Conservation (phyloP, 2,797 vertebrate genomes). For the Darevskia mixta region DNA sequence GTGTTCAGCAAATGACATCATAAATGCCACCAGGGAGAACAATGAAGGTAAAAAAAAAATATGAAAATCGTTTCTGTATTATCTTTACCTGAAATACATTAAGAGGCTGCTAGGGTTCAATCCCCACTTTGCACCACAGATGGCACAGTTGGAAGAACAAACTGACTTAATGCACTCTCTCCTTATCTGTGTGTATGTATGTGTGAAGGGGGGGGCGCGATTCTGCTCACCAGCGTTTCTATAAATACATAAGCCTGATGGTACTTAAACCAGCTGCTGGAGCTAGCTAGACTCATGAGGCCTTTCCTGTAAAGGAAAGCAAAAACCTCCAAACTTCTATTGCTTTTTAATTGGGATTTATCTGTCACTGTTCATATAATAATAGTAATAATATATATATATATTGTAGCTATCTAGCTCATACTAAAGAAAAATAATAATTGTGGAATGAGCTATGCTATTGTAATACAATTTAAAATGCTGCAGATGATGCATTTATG, state of each 20-base stretch:
- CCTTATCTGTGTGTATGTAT: not conserved
- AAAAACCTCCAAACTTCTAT: not conserved
- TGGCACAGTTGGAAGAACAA: constrained; percentile 45
- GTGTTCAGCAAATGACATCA: constrained; percentile 65
- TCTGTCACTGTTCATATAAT: constrained; percentile 3
- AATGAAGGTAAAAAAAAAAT: constrained; percentile 73
- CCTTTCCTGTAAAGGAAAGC: not conserved
- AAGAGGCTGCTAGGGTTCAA: constrained; percentile 25
- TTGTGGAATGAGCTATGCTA: not conserved
- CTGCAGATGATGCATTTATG: not conserved
- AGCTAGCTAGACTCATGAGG: constrained; percentile 6
- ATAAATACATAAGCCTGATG: constrained; percentile 67
- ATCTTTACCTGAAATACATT: constrained; percentile 56
- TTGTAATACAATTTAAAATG: not conserved
- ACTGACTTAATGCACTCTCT: constrained; percentile 62
- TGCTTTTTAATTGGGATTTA: constrained; percentile 15
- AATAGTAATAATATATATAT: not conserved
- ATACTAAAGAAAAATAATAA: not conserved
- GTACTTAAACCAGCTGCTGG: constrained; percentile 57
- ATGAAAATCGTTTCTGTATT: constrained; percentile 29
- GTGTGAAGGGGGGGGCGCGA: not conserved
- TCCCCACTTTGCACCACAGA: constrained; percentile 50
- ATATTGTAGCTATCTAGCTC: constrained; percentile 2
- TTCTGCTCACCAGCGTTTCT: constrained; percentile 60
- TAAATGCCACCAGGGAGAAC: constrained; percentile 66